These are phyloP conservation scores for Anhinga anhinga DNA, from an alignment of 2,113 vertebrate genomes.

Conservation along the genomic window DNA sequence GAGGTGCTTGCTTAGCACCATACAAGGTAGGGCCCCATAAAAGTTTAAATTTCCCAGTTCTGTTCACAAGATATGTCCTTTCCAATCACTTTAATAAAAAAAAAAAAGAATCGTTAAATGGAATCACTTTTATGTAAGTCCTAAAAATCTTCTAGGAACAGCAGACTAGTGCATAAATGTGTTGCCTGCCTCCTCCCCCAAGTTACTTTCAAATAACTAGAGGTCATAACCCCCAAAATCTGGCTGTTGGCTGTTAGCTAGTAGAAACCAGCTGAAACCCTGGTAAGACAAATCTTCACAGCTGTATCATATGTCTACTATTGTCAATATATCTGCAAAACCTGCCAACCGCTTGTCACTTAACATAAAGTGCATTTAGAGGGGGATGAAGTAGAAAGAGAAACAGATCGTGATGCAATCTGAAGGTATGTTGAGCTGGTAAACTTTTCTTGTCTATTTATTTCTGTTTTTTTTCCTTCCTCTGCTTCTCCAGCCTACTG, in stretches of 20 bases:
- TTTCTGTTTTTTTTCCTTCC: background rate
- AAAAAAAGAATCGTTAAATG: background rate
- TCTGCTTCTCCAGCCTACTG: background rate
- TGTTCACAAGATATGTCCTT: background rate
- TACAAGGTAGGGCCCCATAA: background rate
- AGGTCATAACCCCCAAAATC: constrained; percentile 50
- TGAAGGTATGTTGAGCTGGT: background rate
- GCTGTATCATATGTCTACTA: constrained; percentile 25
- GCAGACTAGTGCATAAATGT: background rate
- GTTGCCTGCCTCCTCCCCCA: background rate
- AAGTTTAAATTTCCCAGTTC: background rate
- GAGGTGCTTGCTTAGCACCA: background rate
- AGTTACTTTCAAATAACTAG: background rate
- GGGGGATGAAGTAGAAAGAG: background rate
- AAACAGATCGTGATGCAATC: background rate
- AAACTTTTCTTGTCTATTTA: background rate
- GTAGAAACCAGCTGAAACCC: constrained; percentile 46
- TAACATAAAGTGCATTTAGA: background rate
- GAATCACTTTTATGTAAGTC: background rate
- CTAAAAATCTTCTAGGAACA: background rate
- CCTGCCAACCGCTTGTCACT: constrained; percentile 49
- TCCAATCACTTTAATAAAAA: background rate
- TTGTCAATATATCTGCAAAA: constrained; percentile 43
- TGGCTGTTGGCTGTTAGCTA: constrained; percentile 47
- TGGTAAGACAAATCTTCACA: constrained; percentile 54